Base-by-base conservation (phyloP, 2,113 vertebrate species). In the Lamprologus ornatipinnis region DNA sequence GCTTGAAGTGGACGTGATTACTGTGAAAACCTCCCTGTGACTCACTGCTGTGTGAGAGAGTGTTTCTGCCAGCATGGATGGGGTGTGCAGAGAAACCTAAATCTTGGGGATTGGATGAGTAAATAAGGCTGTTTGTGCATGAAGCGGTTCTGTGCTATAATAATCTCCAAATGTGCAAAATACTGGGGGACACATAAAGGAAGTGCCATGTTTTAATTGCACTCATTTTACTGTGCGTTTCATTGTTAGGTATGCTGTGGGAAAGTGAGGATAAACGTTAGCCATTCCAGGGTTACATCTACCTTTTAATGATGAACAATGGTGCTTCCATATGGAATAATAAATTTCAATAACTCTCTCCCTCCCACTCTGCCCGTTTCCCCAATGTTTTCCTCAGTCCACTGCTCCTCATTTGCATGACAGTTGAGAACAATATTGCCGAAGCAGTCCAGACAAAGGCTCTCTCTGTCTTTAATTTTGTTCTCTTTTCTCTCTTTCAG, bases 341-440 rank as follows among this genome's bases (percentile, higher is more conserved):
- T 63, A 84, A 42, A 70, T 75, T 84, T 35, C 57, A 21, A 5
- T 21, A 73, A 53, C 81, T 55, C 54, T 92, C 81, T 92, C 73
- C 75, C 31, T 26, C 84, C 58, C 80, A 51, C 49, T 85, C 55
- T 14, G 3, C 37, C 21, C 31, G 26, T 91, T 73, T 86, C 42
- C 73, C 26, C 73, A 47, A 73, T 81, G 33, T 80, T 58, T 81
- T 83, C 60, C 60, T 90, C 81, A 89, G 86, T 87, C 86, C 85
- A 79, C 81, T 88, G 92, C 87, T 83, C 53, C 85, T 93, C 85
- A 92, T 94, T 94, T 94, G 90, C 92, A 93, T 93, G 91, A 91
- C 87, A 87, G 92, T 88, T 81, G 85, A 85, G 88, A 89, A 90
- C 82, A 90, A 92, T 90, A 92, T 92, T 87, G 85, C 81, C 57